A percentile compares a stretch with the other conserved stretches of the same genome.
Conservation (phyloP, 2,888 invertebrate species). For the Acleris sparsana region DNA sequence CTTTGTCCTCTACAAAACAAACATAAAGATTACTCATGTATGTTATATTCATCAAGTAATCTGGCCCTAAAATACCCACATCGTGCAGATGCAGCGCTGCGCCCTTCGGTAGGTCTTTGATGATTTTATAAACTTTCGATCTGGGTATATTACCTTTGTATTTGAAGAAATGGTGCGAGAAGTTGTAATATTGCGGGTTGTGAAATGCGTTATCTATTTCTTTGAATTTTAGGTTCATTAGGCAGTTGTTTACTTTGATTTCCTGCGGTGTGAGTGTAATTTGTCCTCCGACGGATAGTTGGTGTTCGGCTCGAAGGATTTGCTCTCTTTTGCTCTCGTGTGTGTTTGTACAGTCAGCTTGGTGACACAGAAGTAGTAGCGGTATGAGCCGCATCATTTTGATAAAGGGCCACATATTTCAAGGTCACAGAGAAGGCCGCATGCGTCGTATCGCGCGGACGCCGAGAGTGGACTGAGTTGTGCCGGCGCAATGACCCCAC, state of each 20-base stretch:
- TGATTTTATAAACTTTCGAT: constrained; percentile 86
- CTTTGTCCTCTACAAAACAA: constrained; percentile 58
- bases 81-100: constrained; percentile 88
- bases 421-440: constrained; percentile 35
- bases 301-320: constrained; percentile 76
- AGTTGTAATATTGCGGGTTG: constrained; percentile 84
- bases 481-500: constrained; percentile 26
- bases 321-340: constrained; percentile 62
- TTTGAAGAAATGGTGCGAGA: constrained; percentile 86
- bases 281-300: constrained; percentile 78
- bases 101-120: constrained; percentile 89
- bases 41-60: constrained; percentile 86
- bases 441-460: constrained; percentile 22
- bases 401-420: constrained; percentile 31
- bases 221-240: constrained; percentile 82
- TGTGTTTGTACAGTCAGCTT: constrained; percentile 36
- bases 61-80: constrained; percentile 84
- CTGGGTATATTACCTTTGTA: constrained; percentile 82
- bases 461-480: constrained; percentile 39
- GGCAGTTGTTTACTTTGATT: constrained; percentile 77
- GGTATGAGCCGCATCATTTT: constrained; percentile 8
- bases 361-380: constrained; percentile 11
- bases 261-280: constrained; percentile 76
- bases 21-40: constrained; percentile 84
- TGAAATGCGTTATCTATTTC: constrained; percentile 81